phyloP scores from a whole-genome alignment of 2,888 invertebrate genomes.

The Parochlus steinenii region DNA sequence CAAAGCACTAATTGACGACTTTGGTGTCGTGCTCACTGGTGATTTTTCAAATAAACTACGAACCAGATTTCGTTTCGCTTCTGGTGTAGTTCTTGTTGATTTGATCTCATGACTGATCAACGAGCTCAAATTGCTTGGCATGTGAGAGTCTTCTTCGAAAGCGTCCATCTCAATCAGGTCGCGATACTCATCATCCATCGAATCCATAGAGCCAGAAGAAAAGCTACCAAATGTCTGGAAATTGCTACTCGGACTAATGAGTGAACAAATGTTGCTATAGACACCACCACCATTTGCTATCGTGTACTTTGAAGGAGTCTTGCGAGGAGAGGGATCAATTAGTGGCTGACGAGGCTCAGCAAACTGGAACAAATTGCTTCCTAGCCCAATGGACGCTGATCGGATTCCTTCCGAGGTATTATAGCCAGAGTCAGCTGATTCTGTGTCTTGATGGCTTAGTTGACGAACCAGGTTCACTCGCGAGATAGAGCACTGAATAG shows the following conservation, averaged over 20 bases:
- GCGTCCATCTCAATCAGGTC: slow-evolving; percentile 44
- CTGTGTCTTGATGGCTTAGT: slow-evolving; percentile 35
- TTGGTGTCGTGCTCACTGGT: slow-evolving; percentile 23
- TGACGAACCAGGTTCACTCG: slow-evolving; percentile 20
- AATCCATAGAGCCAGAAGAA: slow-evolving; percentile 38
- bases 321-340: slow-evolving; percentile 10
- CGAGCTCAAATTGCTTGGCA: slow-evolving; percentile 40
- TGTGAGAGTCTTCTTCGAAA: slow-evolving; percentile 29
- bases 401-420: no score
- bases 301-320: slow-evolving; percentile 8
- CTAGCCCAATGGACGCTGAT: background rate
- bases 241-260: slow-evolving; percentile 17
- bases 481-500: slow-evolving; percentile 25
- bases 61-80: slow-evolving; percentile 24
- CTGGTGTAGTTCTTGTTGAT: slow-evolving; percentile 29
- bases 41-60: slow-evolving; percentile 29
- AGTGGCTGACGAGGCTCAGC: slow-evolving; percentile 23
- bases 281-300: background rate
- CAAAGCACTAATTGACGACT: slow-evolving; percentile 17
- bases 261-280: background rate
- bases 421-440: slow-evolving; percentile 43
- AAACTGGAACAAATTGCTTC: slow-evolving; percentile 25
- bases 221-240: slow-evolving; percentile 32
- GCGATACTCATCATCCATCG: slow-evolving; percentile 46
- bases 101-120: slow-evolving; percentile 39